These are phyloP conservation scores for Lampris incognitus DNA, from an alignment of 2,113 vertebrate species.

Conservation along the genomic window DNA sequence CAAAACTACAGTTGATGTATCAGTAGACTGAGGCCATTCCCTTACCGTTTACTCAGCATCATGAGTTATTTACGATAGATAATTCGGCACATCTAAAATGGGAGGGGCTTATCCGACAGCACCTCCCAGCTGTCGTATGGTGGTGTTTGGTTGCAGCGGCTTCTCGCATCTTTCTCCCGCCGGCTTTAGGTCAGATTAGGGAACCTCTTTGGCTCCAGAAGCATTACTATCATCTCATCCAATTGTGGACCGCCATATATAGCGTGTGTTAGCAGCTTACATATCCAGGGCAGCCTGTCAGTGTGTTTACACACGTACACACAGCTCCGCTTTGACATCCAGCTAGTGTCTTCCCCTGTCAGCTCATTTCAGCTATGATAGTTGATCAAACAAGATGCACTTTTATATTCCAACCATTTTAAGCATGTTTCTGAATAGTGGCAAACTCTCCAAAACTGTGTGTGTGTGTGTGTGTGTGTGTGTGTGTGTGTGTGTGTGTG, in stretches of 20 bases:
- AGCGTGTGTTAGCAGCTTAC: conserved; percentile 69
- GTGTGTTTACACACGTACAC: not conserved
- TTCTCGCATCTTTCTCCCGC: conserved; percentile 15
- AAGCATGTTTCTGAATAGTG: no score
- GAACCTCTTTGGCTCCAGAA: conserved; percentile 55
- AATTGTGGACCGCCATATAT: conserved; percentile 72
- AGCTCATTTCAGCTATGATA: no score
- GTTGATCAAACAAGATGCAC: no score
- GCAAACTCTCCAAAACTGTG: not conserved
- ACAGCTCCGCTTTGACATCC: no score
- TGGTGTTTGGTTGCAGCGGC: not conserved
- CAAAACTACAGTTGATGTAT: no score
- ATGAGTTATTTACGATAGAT: no score
- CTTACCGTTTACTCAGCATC: no score
- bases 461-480: not conserved
- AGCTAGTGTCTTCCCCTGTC: no score
- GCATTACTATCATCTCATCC: conserved; percentile 68
- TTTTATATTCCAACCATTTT: no score
- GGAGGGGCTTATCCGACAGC: not conserved
- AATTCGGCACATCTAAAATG: no score
- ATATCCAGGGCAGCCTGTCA: conserved; percentile 11
- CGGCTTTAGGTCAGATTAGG: conserved; percentile 64
- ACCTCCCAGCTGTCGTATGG: not conserved
- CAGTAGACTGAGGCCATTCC: no score
- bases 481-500: not conserved